Evolutionary conservation across 2,797 vertebrate genomes (phyloP).

Genomic region (Eulemur rubriventer): DNA sequence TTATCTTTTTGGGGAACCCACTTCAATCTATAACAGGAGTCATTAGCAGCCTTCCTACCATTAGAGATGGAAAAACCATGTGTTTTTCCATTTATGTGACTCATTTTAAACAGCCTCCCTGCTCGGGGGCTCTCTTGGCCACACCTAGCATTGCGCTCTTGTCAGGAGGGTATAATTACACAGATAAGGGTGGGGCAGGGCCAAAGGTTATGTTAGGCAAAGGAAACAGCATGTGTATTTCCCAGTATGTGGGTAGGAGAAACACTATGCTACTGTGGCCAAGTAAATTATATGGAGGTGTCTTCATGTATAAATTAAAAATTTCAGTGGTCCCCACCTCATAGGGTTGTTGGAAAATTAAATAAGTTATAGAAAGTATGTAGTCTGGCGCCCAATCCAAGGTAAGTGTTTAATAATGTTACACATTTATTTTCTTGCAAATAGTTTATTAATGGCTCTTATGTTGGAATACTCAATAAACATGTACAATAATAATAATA

Average conservation of each 20-base stretch:
- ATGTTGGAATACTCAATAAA: background rate
- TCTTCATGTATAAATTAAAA: background rate
- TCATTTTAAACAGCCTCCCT: background rate
- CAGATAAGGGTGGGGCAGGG: background rate
- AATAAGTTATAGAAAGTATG: background rate
- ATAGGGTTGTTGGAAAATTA: background rate
- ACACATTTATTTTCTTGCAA: background rate
- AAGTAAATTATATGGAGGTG: background rate
- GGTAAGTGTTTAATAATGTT: background rate
- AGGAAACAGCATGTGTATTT: background rate
- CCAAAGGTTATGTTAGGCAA: background rate
- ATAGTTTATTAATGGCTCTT: background rate
- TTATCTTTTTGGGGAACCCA: background rate
- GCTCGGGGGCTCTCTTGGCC: background rate
- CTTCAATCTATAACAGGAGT: background rate
- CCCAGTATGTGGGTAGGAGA: background rate
- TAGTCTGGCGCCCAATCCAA: background rate
- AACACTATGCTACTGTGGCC: background rate
- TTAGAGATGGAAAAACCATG: background rate
- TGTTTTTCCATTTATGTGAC: background rate
- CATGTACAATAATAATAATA: background rate
- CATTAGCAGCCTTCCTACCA: background rate
- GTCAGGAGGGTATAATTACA: background rate
- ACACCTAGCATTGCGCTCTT: background rate
- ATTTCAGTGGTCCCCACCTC: background rate